Percentiles rank a stretch among this genome's conserved stretches.
These are phyloP conservation scores for Pomatostomus ruficeps DNA, from an alignment of 2,113 vertebrate genomes.

Conservation along the genomic window DNA sequence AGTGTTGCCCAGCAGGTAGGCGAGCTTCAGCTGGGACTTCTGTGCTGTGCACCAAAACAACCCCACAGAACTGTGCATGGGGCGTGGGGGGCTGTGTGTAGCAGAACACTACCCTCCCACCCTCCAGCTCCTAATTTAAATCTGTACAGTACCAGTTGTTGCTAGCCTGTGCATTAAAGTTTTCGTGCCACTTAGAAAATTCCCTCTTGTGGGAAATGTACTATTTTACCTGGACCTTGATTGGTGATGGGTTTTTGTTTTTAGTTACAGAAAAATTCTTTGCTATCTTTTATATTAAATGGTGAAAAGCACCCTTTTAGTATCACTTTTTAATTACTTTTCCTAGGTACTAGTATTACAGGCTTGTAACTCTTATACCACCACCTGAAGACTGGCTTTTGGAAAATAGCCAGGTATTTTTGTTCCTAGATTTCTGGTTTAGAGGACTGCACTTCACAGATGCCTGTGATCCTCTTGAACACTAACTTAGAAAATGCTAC, in stretches of 20 bases:
- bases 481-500: neutral
- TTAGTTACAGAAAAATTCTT: neutral
- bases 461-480: neutral
- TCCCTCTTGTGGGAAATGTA: neutral
- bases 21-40: neutral
- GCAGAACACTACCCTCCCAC: fast-evolving
- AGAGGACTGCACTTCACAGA: neutral
- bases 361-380: neutral
- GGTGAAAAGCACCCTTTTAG: neutral
- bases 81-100: fast-evolving
- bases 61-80: neutral
- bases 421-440: neutral
- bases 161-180: neutral
- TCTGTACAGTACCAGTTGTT: neutral
- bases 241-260: neutral
- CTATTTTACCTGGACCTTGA: neutral
- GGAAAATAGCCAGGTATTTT: neutral
- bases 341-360: neutral
- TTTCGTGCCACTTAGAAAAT: neutral
- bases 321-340: neutral
- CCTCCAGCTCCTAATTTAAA: neutral
- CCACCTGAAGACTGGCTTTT: neutral
- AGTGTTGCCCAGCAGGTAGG: neutral
- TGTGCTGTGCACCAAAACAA: neutral
- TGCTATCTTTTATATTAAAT: neutral